Base-by-base conservation (phyloP, 2,113 vertebrate genomes). In the Crotalus tigris region DNA sequence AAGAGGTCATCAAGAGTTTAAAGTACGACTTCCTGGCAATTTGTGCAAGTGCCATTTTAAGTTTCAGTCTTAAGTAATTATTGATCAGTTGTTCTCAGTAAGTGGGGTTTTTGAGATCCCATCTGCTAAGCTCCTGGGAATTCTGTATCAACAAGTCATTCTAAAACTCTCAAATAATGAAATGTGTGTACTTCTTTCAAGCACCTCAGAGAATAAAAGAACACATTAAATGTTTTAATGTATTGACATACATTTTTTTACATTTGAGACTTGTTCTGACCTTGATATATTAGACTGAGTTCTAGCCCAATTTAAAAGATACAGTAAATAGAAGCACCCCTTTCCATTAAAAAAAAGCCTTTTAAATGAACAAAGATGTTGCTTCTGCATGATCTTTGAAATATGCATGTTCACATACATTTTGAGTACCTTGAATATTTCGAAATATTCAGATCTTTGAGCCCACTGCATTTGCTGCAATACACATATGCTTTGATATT, bases 41-140 rank as follows among this genome's bases (percentile, higher is more conserved):
- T 89, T 90, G 29, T 85, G 69, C 88, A 85, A 69, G 59, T 90
- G 88, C 75, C 81, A 53, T 86, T 69, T 85, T 85, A 49, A 92
- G 54, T 59, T 93, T 86, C 75, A 86, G 1, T 90, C 17, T 90
- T 19, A 59, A 86, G 53, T 64, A 61, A 86, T 90, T 93, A 64
- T 57, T 39, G 29, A 58, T 26, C 53, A 75, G 49, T 4, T 58
- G 49, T 90, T 90, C 11, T 61, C 88, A 64, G 33, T 61, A 49
- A 93, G 44, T 24, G 54, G 49, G 55, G 53, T 15, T 86, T 93
- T 93, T 55, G 61, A 90, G 29, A 4, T 49, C 39, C 46, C 92
- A 93, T 89, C 92, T 85, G 92, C 88, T 85, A 33, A 49, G 19
- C 64, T 58, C 44, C 88, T 59, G 49, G 88, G 85, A 85, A 58